A percentile compares a stretch with the other conserved stretches of the same genome.
phyloP scores from a whole-genome alignment of 2,113 vertebrate genomes.

The Sorex fumeus region DNA sequence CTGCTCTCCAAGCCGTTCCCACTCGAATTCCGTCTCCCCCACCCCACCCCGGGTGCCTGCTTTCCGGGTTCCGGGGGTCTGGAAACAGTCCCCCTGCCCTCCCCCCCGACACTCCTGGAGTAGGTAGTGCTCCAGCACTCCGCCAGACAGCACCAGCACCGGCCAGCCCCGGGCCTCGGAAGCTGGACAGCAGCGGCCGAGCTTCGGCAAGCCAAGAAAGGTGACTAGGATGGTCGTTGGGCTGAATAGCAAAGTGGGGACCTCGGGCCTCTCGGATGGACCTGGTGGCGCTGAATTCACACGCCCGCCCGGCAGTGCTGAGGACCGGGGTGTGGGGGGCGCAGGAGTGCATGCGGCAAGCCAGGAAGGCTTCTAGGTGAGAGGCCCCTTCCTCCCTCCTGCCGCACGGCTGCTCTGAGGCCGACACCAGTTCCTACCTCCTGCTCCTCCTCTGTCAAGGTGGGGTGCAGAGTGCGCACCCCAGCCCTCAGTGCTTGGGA shows the following conservation, averaged over 20 bases:
- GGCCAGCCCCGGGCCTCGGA: not conserved
- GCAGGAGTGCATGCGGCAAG: not conserved
- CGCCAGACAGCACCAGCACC: not conserved
- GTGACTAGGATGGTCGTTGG: no score
- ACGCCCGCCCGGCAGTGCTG: no score
- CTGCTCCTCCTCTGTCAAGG: not conserved
- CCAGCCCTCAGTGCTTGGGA: not conserved
- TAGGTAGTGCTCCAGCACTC: not conserved
- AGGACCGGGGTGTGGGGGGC: no score
- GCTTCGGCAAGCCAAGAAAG: no score
- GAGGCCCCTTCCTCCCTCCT: not conserved
- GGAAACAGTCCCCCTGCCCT: no score
- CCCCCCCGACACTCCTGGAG: no score
- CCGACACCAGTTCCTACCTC: not conserved
- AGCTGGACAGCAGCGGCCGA: not conserved
- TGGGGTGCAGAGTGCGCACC: constrained; percentile 6
- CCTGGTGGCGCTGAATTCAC: not conserved
- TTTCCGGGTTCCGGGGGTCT: constrained; percentile 9
- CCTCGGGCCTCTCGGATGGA: not conserved
- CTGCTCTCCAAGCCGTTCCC: constrained; percentile 52
- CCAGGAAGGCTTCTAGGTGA: not conserved
- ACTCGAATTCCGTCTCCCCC: not conserved
- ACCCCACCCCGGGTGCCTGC: not conserved
- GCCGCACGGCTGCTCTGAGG: not conserved
- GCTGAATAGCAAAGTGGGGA: no score